Percentiles rank a stretch among this genome's conserved stretches.
These are phyloP conservation scores for Notolepis coatsorum DNA, from an alignment of 2,797 vertebrate species.

Conservation along the genomic window DNA sequence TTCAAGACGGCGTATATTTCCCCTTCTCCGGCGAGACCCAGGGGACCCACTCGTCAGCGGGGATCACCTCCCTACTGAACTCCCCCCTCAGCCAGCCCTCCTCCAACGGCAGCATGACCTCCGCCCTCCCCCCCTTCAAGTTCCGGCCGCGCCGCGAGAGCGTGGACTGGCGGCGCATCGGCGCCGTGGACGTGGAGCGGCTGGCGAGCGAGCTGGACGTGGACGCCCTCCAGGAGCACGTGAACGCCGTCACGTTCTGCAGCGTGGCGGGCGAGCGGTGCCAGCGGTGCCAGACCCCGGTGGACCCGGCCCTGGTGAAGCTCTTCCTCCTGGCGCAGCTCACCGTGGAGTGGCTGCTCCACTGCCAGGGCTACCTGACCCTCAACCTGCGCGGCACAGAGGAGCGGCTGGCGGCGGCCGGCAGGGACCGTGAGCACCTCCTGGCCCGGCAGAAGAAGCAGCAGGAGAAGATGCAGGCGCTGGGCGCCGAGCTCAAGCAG, in stretches of 20 bases:
- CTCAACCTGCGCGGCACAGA: constrained; percentile 82
- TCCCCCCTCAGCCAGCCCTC: constrained; percentile 77
- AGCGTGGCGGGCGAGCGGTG: constrained; percentile 90
- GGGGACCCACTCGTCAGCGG: constrained; percentile 65
- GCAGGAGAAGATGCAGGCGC: constrained; percentile 77
- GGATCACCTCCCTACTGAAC: constrained; percentile 74
- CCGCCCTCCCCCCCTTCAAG: constrained; percentile 78
- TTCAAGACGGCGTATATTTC: constrained; percentile 86
- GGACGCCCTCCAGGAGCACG: constrained; percentile 88
- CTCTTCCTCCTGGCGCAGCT: constrained; percentile 93
- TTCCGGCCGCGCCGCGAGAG: constrained; percentile 88
- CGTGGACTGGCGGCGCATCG: constrained; percentile 94
- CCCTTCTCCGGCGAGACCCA: constrained; percentile 72
- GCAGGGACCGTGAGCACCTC: constrained; percentile 79
- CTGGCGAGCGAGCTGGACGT: constrained; percentile 91
- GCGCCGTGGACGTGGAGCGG: constrained; percentile 87
- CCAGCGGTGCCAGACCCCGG: constrained; percentile 88
- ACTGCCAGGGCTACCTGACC: constrained; percentile 91
- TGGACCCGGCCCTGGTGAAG: constrained; percentile 91
- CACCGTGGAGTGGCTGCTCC: constrained; percentile 94
- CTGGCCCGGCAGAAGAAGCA: constrained; percentile 76
- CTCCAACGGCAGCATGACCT: constrained; percentile 62
- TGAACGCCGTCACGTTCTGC: constrained; percentile 92
- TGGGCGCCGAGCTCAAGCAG: constrained; percentile 88
- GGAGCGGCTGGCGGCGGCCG: constrained; percentile 77